Percentiles rank a stretch among this genome's conserved stretches.
Conservation (phyloP, 2,113 vertebrate species). For the Lamprotornis superbus region DNA sequence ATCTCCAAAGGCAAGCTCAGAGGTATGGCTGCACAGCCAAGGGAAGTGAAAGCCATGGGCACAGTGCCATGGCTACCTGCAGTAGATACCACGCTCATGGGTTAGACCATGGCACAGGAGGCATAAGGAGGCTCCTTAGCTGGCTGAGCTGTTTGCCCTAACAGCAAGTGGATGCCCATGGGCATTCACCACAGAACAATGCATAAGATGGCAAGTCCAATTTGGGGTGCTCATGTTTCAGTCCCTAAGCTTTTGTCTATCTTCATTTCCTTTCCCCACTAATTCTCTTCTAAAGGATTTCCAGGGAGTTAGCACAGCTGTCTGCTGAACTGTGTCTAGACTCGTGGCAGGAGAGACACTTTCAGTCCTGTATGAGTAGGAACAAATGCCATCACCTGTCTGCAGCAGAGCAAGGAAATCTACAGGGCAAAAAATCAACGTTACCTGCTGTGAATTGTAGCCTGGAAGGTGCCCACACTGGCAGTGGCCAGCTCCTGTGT, state of each 20-base stretch:
- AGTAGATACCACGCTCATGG: rapidly evolving
- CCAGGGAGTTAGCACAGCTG: not conserved
- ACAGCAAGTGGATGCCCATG: not conserved
- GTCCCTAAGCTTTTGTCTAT: not conserved
- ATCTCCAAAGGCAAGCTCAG: not conserved
- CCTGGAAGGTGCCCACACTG: not conserved
- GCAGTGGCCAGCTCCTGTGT: rapidly evolving
- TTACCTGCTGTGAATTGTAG: not conserved
- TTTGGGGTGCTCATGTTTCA: not conserved
- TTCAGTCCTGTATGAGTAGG: not conserved
- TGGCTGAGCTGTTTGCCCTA: not conserved
- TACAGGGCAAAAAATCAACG: not conserved
- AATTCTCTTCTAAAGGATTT: not conserved
- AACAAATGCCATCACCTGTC: not conserved
- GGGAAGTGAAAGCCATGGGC: not conserved
- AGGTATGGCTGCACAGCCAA: not conserved
- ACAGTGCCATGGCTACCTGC: not conserved
- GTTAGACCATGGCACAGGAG: not conserved
- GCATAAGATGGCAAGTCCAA: not conserved
- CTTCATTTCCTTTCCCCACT: not conserved
- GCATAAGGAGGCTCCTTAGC: not conserved
- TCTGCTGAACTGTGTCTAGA: not conserved
- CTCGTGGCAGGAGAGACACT: not conserved
- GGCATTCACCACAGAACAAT: not conserved
- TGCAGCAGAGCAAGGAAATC: not conserved